These are phyloP conservation scores for Conops quadrifasciatus DNA, from an alignment of 2,888 invertebrate genomes.

Conservation along the genomic window DNA sequence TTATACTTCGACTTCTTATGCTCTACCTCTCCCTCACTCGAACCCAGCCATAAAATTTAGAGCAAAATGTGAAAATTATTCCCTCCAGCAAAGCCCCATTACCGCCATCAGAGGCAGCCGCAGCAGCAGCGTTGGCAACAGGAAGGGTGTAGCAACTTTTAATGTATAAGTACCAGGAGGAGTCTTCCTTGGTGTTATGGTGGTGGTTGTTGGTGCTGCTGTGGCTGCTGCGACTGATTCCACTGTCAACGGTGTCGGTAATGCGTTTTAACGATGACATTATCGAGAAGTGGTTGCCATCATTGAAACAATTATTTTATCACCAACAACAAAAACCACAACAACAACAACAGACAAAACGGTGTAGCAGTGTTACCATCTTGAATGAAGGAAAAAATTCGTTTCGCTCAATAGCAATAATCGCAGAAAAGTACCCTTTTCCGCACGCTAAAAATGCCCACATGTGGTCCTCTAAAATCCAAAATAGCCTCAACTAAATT, in stretches of 20 bases:
- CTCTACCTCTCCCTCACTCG: conserved; percentile 30
- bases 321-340: conserved; percentile 12
- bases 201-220: background rate
- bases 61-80: conserved; percentile 32
- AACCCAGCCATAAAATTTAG: conserved; percentile 28
- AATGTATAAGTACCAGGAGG: too few species aligned
- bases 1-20: conserved; percentile 30
- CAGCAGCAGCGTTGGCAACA: background rate
- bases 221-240: conserved; percentile 3
- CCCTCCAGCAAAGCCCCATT: background rate
- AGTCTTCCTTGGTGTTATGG: background rate
- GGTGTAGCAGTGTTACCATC: conserved; percentile 12
- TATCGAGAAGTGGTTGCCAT: conserved; percentile 29
- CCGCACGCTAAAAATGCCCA: too few species aligned
- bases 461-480: too few species aligned
- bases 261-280: conserved; percentile 34
- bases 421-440: too few species aligned
- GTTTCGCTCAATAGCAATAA: too few species aligned
- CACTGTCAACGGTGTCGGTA: conserved; percentile 32
- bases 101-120: background rate
- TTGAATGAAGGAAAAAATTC: background rate
- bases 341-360: background rate
- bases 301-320: conserved; percentile 32
- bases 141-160: background rate
- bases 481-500: too few species aligned